Percentiles rank a stretch among this genome's conserved stretches.
Evolutionary conservation across 1,140 invertebrate species (phyloP).

Genomic region (Drosophila repleta): DNA sequence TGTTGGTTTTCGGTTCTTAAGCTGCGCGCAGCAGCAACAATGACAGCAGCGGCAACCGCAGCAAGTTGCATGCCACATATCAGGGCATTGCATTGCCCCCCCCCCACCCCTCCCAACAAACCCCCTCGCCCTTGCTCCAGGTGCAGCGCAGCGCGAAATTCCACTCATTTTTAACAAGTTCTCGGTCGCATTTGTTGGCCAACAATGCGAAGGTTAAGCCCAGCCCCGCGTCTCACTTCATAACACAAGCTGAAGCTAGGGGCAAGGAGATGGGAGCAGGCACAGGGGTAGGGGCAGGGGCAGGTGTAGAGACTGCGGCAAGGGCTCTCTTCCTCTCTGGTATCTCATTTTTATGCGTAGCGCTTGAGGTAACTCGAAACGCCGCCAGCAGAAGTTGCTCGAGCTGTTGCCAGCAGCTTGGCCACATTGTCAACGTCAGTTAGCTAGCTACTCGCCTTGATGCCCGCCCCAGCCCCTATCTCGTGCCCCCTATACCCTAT

Average conservation of each 20-base stretch:
- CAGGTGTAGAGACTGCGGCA: not conserved
- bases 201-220: constrained; percentile 71
- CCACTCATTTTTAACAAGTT: constrained; percentile 81
- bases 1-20: constrained; percentile 23
- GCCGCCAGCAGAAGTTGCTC: constrained; percentile 42
- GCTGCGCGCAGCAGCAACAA: constrained; percentile 28
- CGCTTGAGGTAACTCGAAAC: constrained; percentile 51
- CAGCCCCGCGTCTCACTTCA: constrained; percentile 51
- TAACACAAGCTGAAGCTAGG: constrained; percentile 47
- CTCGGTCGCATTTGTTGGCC: constrained; percentile 74
- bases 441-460: not conserved
- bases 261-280: too few relatives aligned
- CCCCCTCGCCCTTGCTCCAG: constrained; percentile 41
- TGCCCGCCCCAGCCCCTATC: not conserved
- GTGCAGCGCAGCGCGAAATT: constrained; percentile 80
- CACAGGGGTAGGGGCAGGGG: not conserved
- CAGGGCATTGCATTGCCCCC: constrained; percentile 7
- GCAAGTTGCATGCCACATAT: constrained; percentile 44
- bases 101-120: constrained; percentile 24
- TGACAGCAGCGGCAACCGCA: constrained; percentile 37
- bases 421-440: constrained; percentile 68
- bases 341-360: constrained; percentile 44
- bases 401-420: constrained; percentile 33
- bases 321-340: constrained; percentile 29
- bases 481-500: not conserved